Evolutionary conservation across 2,797 vertebrate species (phyloP), one percentile per base, ranked within the genome.

Genomic region (Ispidina picta): DNA sequence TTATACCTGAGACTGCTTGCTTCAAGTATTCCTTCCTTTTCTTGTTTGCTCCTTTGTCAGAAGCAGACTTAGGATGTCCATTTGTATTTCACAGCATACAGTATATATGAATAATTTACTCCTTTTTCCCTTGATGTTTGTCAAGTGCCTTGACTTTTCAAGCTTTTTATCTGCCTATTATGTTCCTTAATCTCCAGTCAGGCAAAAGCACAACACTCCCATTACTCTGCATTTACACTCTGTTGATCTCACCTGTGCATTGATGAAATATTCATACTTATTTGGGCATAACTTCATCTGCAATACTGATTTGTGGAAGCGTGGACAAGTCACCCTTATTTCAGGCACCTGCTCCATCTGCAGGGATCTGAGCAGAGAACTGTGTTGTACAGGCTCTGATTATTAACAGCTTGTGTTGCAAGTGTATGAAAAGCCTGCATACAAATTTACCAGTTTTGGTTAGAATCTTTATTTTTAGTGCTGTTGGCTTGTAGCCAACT

Each of bases 21-120:
- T 64, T 18, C 26, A 12, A 41, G 33, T 70, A 9, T 66, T 76
- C 33, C n/a, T 80, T 76, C 28, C 54, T 77, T 79, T 76, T 80
- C 46, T 62, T 58, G 9, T 55, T 31, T 52, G 28, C 60, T 87
- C 12, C 41, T 73, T 70, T 90, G 56, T 90, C 37, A 83, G 56
- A 55, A 84, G 31, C 48, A 78, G 56, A 12, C 37, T 94, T 19
- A 43, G n/a, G 37, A 52, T 85, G 60, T 87, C 52, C 62, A 18
- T 84, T 79, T 94, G 64, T 29, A 84, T 94, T 82, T 94, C 71
- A 73, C 8, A 44, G 44, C 25, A 20, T 70, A 11, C 68, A 63
- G 48, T 60, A 33, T 63, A 17, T 64, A 77, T 92, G 82, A 88
- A 87, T 93, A 87, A 87, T 79, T 82, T 52, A 80, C 52, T 79